Conservation (phyloP, 2,797 vertebrate species). For the Peromyscus aztecus region DNA sequence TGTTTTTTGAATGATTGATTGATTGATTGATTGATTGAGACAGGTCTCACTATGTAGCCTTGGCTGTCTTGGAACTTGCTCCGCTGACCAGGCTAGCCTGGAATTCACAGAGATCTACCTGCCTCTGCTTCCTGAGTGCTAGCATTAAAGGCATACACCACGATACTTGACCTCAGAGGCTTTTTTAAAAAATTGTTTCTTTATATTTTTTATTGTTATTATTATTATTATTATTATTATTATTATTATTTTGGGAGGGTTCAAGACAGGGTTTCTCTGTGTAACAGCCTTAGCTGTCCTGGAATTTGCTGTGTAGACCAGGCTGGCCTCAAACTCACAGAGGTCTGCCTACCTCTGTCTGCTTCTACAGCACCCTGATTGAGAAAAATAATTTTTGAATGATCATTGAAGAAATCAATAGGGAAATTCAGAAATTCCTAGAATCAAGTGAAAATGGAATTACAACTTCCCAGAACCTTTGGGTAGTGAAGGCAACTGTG, state of each 20-base stretch:
- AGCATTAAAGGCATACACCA: background rate
- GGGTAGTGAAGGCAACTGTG: background rate
- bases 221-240: background rate
- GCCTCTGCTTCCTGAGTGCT: background rate
- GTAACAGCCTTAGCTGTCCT: background rate
- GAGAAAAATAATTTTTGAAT: background rate
- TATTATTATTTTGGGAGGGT: background rate
- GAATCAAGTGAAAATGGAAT: background rate
- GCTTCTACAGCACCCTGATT: background rate
- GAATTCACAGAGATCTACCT: background rate
- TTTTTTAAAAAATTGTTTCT: background rate
- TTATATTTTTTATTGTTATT: background rate
- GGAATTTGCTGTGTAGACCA: background rate
- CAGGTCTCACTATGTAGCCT: background rate
- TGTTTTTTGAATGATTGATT: background rate
- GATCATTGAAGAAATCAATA: background rate
- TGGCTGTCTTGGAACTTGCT: background rate
- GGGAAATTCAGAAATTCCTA: background rate
- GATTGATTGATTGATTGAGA: background rate
- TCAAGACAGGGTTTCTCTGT: background rate
- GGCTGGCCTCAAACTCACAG: background rate
- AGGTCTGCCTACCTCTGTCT: too few species aligned
- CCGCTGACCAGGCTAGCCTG: background rate
- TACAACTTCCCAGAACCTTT: background rate
- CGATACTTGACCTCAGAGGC: background rate